Conservation (phyloP, 2,888 invertebrate species). For the Nephrotoma appendiculata region DNA sequence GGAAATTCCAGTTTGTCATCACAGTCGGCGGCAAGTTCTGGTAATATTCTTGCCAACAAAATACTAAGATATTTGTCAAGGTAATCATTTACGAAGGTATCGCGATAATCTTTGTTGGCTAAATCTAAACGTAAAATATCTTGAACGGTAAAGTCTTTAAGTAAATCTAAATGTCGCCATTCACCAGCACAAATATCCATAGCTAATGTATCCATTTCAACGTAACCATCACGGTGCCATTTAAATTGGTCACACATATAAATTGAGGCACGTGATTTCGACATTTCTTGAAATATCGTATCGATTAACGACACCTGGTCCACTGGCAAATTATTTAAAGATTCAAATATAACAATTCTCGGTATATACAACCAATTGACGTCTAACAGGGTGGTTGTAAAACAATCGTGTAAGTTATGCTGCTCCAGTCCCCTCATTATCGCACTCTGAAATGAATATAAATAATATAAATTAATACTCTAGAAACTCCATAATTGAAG, state of each 20-base stretch:
- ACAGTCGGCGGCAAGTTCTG: neutral
- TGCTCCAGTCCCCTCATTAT: too few relatives aligned
- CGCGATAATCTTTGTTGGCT: neutral
- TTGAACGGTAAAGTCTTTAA: neutral
- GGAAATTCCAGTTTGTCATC: neutral
- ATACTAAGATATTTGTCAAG: neutral
- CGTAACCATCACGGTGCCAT: neutral
- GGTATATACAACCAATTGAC: neutral
- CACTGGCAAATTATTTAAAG: neutral
- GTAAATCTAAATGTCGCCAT: neutral
- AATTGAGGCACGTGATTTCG: neutral
- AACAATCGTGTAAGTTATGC: too few relatives aligned
- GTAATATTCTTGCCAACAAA: neutral
- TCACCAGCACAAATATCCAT: neutral
- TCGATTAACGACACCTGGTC: neutral
- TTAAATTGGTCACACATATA: neutral
- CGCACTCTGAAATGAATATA: too few relatives aligned
- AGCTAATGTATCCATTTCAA: neutral
- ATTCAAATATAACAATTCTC: neutral
- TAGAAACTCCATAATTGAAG: too few relatives aligned
- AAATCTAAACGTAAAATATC: neutral
- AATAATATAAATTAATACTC: too few relatives aligned
- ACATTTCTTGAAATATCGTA: neutral
- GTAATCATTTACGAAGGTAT: neutral
- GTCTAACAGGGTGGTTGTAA: too few relatives aligned